Evolutionary conservation across 2,888 invertebrate genomes (phyloP).

Genomic region (Agriopis marginaria): DNA sequence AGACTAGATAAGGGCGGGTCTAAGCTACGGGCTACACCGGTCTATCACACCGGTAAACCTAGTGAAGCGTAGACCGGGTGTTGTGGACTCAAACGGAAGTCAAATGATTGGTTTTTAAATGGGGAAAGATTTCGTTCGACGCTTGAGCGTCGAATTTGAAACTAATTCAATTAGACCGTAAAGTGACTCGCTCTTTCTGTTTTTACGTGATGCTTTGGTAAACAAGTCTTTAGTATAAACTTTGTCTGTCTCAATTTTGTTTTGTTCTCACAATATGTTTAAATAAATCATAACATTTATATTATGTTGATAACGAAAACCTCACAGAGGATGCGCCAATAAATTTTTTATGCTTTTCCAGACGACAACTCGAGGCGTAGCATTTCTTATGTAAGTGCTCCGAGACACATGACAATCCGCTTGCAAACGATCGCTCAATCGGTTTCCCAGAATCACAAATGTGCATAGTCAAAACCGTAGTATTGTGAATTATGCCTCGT

Average conservation of each 20-base stretch:
- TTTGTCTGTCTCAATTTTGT: not conserved
- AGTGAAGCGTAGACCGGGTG: constrained; percentile 11
- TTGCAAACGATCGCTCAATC: constrained; percentile 37
- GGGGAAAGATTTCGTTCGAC: constrained; percentile 10
- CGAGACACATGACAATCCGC: constrained; percentile 30
- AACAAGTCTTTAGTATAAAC: not conserved
- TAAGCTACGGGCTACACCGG: constrained; percentile 45
- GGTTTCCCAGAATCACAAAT: constrained; percentile 42
- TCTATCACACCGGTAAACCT: not conserved
- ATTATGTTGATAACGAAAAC: not conserved
- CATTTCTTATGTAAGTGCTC: constrained; percentile 29
- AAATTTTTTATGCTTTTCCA: not conserved
- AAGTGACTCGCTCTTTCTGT: constrained; percentile 12
- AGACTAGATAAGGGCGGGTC: constrained; percentile 63
- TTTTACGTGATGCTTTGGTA: not conserved
- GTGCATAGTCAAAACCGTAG: constrained; percentile 42
- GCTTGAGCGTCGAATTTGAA: constrained; percentile 3
- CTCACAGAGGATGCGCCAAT: not conserved
- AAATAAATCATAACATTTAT: not conserved
- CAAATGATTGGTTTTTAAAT: constrained; percentile 25
- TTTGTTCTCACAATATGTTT: not conserved
- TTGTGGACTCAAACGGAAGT: constrained; percentile 22
- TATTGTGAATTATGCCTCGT: constrained; percentile 53
- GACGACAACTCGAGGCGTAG: constrained; percentile 6
- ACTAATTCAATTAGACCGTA: constrained; percentile 8